phyloP scores from a whole-genome alignment of 2,888 invertebrate genomes.

The Eucriotettix oculatus region DNA sequence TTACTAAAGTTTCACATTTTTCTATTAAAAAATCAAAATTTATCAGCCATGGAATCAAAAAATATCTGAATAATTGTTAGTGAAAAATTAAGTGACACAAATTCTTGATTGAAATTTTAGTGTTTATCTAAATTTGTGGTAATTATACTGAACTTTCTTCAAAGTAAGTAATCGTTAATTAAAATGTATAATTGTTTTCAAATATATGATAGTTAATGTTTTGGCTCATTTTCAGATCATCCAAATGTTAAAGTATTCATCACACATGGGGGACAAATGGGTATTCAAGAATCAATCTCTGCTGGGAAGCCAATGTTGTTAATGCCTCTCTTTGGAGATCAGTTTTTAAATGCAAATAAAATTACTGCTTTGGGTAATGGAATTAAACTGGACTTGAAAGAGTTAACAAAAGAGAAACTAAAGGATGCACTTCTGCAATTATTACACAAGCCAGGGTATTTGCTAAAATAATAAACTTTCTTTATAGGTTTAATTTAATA shows the following conservation, averaged over 20 bases:
- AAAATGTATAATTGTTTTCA: too few species aligned
- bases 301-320: slow-evolving; percentile 37
- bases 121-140: neutral
- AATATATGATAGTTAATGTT: too few species aligned
- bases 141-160: neutral
- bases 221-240: too few species aligned
- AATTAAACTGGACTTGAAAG: slow-evolving; percentile 16
- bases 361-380: slow-evolving; percentile 20
- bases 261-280: slow-evolving; percentile 43
- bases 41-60: too few species aligned
- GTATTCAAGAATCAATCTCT: slow-evolving; percentile 39
- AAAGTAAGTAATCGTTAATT: neutral
- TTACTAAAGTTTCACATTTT: too few species aligned
- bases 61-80: too few species aligned
- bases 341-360: slow-evolving; percentile 20
- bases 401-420: slow-evolving; percentile 16
- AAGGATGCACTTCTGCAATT: slow-evolving; percentile 16
- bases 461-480: neutral
- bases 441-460: slow-evolving; percentile 18
- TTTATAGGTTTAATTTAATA: too few species aligned
- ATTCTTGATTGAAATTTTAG: neutral
- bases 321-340: slow-evolving; percentile 34
- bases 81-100: too few species aligned
- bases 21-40: too few species aligned
- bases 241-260: slow-evolving; percentile 38